A percentile compares a stretch with the other conserved stretches of the same genome.
Conservation (phyloP, 1,140 invertebrate genomes). For the Hormaphis cornu region DNA sequence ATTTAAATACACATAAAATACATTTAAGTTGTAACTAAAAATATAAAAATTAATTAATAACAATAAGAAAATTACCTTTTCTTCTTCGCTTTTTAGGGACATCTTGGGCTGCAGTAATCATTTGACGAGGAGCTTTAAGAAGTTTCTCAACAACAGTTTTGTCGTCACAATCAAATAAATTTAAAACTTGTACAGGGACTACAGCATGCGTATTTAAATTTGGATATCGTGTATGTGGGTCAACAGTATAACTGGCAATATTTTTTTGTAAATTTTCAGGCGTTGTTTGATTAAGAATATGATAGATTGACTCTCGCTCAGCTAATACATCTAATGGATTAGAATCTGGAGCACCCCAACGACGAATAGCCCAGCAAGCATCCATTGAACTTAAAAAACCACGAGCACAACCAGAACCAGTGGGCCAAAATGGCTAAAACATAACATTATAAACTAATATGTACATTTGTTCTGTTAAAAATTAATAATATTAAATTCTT, state of each 20-base stretch:
- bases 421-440: conserved; percentile 91
- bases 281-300: conserved; percentile 83
- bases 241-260: conserved; percentile 75
- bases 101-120: conserved; percentile 41
- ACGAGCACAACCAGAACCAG: conserved; percentile 91
- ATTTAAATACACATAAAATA: conserved; percentile 21
- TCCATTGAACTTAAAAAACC: conserved; percentile 94
- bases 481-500: not conserved
- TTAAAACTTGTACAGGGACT: conserved; percentile 56
- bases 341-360: conserved; percentile 61
- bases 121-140: conserved; percentile 40
- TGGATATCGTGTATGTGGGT: conserved; percentile 69
- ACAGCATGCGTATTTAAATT: conserved; percentile 49
- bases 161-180: conserved; percentile 54
- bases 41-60: not conserved
- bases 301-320: conserved; percentile 89
- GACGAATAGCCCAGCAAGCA: conserved; percentile 86
- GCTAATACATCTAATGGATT: conserved; percentile 76
- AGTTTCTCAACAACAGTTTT: conserved; percentile 44
- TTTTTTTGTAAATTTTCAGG: conserved; percentile 90
- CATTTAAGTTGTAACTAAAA: conserved; percentile 3
- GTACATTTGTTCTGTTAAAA: not conserved
- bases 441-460: conserved; percentile 29
- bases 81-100: conserved; percentile 54
- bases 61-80: conserved; percentile 46